Evolutionary conservation across 2,888 invertebrate species (phyloP), one percentile per base, ranked within the genome.

Genomic region (Melinaea menophilus): DNA sequence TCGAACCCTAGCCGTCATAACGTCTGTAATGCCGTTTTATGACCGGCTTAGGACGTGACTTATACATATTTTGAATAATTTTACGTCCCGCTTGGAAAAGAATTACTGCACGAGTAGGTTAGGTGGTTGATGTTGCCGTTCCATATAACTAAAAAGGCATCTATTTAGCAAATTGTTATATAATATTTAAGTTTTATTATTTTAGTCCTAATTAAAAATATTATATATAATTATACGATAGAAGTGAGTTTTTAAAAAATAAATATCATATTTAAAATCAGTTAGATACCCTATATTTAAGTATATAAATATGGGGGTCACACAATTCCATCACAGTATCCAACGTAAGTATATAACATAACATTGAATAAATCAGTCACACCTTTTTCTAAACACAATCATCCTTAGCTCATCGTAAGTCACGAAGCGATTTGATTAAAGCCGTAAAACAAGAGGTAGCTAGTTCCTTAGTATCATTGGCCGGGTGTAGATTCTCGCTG

Each of bases 41-140:
- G 87, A 84, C 79, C 81, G 82, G 85, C 86, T 86, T 84, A 86
- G 86, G 80, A 83, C 81, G 83, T 85, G 85, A 85, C 83, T 88
- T 87, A 88, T 87, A 86, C 84, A 86, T 86, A 87, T 88, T 88
- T 87, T 85, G 84, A 86, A 88, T 88, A 87, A 85, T 81, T 86
- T 88, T 85, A 84, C 80, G 81, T 74, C 75, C 79, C 81, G 76
- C 83, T 85, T 82, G 79, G 79, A 81, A 84, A 86, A 84, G 79
- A 85, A 83, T 84, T 82, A 82, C 81, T 81, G 76, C 71, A 76
- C 79, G 76, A 78, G 72, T 75, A 71, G 70, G 67, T 64, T 69
- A 81, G 82, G 85, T 86, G 84, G 78, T 71, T 71, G 66, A 59
- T 73, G 74, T 72, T 72, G 71, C 72, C 71, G 71, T 72, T 69